Evolutionary conservation across 2,797 vertebrate genomes (phyloP), one percentile per base, ranked within the genome.

Genomic region (Sitta carolinensis): DNA sequence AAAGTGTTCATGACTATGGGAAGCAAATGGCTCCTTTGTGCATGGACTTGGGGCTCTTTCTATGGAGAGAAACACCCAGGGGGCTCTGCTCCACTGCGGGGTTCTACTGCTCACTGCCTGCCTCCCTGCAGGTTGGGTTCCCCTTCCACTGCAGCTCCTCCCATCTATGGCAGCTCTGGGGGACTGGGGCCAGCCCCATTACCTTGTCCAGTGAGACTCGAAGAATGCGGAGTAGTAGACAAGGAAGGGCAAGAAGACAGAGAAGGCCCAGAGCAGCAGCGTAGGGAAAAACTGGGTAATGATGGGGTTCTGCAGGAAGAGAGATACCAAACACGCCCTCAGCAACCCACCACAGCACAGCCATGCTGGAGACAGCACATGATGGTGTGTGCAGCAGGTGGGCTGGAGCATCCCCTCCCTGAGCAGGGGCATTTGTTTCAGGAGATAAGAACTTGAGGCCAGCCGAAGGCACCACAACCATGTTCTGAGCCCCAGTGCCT

Each of bases 191-290:
- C 90, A 67, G 40, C 14, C 29, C 48, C 11, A 0, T 96, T 98
- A 99, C 99, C 99, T 99, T 19, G 99, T 99, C 99, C 99, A 99
- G 97, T 99, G 99, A 34, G 98, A 98, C 96, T 99, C 99, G 8
- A 99, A 98, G 98, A 99, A 99, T 14, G 99, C 98, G 0, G 99
- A 99, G 96, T 99, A 99, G 97, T 99, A 99, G 84, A 99, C 99
- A 2, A 99, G 97, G 96, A 99, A 99, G 76, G 99, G 99, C 97
- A 99, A 96, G 74, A 99, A 98, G 87, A 99, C 99, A 0, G 99
- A 99, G 95, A 99, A 99, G 58, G 98, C 98, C 99, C 99, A 99
- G 91, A 99, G 98, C 94, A 99, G 95, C 88, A 99, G 97, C 1
- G 99, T 99, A 18, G 99, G 99, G 92, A 99, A 98, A 97, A 99